Conservation (phyloP, 2,113 vertebrate species). For the Machaerirhynchus nigripectus region DNA sequence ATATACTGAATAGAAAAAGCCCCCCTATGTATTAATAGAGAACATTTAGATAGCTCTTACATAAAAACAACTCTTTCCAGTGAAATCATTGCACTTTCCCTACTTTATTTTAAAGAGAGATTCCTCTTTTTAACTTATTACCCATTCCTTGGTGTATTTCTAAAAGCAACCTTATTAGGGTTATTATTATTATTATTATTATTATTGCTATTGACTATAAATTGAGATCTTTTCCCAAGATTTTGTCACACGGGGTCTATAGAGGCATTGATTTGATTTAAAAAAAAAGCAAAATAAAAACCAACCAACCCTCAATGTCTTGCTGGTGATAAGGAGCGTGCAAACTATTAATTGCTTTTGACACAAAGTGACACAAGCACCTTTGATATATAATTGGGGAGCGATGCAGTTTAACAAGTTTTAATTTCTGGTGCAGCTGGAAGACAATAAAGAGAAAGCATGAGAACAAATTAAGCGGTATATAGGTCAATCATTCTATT, state of each 20-base stretch:
- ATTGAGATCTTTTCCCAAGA: background rate
- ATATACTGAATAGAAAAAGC: background rate
- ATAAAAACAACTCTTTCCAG: background rate
- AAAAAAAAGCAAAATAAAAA: background rate
- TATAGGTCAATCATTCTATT: conserved; percentile 80
- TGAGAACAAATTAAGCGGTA: conserved; percentile 70
- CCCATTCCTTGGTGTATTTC: background rate
- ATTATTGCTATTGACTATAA: background rate
- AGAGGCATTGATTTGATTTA: background rate
- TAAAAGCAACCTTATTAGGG: background rate
- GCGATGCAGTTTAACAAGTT: conserved; percentile 59
- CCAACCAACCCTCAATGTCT: background rate
- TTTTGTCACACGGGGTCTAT: background rate
- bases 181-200: background rate
- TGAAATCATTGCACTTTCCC: background rate
- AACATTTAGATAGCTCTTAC: background rate
- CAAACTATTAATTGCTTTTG: conserved; percentile 54
- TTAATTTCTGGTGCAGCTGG: conserved; percentile 70
- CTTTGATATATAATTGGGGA: conserved; percentile 68
- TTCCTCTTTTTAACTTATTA: background rate
- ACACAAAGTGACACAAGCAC: conserved; percentile 41
- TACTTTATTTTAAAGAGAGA: background rate
- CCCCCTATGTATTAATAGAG: background rate
- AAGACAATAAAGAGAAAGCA: conserved; percentile 67
- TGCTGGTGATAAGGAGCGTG: background rate